A percentile compares a stretch with the other conserved stretches of the same genome.
These are phyloP conservation scores for Xerus inauris DNA, from an alignment of 2,113 vertebrate species.

Conservation along the genomic window DNA sequence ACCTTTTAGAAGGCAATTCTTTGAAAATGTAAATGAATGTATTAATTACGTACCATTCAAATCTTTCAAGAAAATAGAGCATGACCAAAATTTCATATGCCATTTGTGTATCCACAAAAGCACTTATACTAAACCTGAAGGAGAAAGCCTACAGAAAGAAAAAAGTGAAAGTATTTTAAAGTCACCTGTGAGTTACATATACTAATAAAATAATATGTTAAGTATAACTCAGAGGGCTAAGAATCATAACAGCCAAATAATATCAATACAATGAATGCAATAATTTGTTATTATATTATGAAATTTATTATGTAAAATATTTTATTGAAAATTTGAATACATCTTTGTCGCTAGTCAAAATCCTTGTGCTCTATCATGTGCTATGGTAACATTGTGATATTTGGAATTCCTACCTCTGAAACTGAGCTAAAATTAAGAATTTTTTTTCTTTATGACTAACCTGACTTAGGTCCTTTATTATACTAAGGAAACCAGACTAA, in stretches of 20 bases:
- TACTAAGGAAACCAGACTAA: no score
- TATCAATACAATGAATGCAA: not conserved
- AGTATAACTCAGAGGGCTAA: not conserved
- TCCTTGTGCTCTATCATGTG: not conserved
- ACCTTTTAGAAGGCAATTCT: not conserved
- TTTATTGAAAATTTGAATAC: not conserved
- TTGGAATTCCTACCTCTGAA: no score
- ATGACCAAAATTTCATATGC: not conserved
- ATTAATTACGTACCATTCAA: not conserved
- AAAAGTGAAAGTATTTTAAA: not conserved
- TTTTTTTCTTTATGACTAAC: no score
- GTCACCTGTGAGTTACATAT: not conserved
- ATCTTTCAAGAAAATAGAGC: not conserved
- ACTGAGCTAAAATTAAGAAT: no score
- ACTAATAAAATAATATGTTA: not conserved
- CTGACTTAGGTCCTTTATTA: no score
- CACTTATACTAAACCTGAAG: not conserved
- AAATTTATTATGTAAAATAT: not conserved
- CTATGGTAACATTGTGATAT: no score
- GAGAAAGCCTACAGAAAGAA: not conserved
- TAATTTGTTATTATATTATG: not conserved
- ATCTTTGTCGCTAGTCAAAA: not conserved
- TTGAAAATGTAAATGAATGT: not conserved
- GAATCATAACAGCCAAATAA: not conserved
- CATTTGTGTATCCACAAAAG: not conserved